Conservation (phyloP, 2,888 invertebrate genomes). For the Elaeidobius kamerunicus region DNA sequence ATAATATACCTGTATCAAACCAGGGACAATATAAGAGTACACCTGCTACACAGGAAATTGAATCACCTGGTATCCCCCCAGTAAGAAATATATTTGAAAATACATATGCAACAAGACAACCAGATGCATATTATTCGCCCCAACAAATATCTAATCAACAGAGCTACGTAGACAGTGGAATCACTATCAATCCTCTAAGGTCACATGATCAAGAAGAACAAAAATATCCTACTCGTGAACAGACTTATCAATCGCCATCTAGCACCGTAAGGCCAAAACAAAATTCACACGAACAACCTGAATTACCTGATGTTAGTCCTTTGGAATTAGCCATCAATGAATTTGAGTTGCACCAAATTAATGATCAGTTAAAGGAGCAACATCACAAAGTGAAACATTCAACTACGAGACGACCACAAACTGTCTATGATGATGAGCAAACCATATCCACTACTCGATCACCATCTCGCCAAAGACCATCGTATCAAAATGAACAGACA, state of each 20-base stretch:
- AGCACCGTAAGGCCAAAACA: constrained; percentile 6
- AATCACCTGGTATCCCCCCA: constrained; percentile 4
- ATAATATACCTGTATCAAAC: not conserved
- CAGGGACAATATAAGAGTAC: constrained; percentile 10
- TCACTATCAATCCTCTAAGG: constrained; percentile 5
- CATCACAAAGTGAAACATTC: constrained; percentile 26
- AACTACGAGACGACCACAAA: constrained; percentile 16
- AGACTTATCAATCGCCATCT: constrained; percentile 2
- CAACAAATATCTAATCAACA: constrained; percentile 10
- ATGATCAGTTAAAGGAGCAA: constrained; percentile 35
- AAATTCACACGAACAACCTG: not conserved
- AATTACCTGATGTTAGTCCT: constrained; percentile 33
- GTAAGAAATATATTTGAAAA: constrained; percentile 8
- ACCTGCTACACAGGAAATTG: not conserved
- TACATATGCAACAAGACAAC: constrained; percentile 2
- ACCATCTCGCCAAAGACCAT: constrained; percentile 29
- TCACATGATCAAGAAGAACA: not conserved
- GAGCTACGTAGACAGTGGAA: not conserved
- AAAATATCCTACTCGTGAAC: constrained; percentile 1
- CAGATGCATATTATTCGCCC: not conserved
- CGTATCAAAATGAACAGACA: constrained; percentile 22
- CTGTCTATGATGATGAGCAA: constrained; percentile 4
- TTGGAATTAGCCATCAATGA: constrained; percentile 38
- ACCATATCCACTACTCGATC: constrained; percentile 31
- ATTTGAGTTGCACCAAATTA: constrained; percentile 41